A percentile compares a stretch with the other conserved stretches of the same genome.
These are phyloP conservation scores for Sphinx pinastri DNA, from an alignment of 2,888 invertebrate genomes.

Conservation along the genomic window DNA sequence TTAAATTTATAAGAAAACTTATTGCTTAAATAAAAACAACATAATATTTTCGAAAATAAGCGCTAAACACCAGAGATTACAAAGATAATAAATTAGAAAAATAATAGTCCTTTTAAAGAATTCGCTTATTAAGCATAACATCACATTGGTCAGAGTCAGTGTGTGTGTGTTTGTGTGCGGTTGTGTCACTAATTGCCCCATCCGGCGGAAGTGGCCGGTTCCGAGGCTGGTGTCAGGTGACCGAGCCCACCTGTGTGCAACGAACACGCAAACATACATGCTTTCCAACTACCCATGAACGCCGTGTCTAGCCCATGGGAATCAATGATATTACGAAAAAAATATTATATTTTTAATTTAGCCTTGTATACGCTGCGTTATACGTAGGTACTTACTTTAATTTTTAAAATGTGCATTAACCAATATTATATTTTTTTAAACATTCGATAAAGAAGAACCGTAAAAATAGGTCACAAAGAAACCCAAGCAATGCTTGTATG, in stretches of 20 bases:
- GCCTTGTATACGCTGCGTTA: neutral
- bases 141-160: conserved; percentile 26
- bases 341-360: neutral
- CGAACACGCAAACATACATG: conserved; percentile 41
- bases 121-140: conserved; percentile 21
- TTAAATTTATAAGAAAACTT: too few species aligned
- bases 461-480: conserved; percentile 15
- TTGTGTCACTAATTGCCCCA: conserved; percentile 80
- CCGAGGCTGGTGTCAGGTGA: conserved; percentile 79
- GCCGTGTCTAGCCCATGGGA: conserved; percentile 7
- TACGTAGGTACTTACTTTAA: too few species aligned
- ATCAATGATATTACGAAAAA: conserved; percentile 2
- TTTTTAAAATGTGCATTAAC: neutral
- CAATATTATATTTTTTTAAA: too few species aligned
- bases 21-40: neutral
- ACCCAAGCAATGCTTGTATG: neutral
- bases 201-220: conserved; percentile 83
- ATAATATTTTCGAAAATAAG: neutral
- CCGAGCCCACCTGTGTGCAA: conserved; percentile 70
- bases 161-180: conserved; percentile 54
- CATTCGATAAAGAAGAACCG: neutral
- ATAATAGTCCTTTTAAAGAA: conserved; percentile 24
- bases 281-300: conserved; percentile 19
- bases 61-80: neutral
- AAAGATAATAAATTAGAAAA: neutral